Conservation (phyloP, 2,113 vertebrate genomes). For the Corydoras maculifer region DNA sequence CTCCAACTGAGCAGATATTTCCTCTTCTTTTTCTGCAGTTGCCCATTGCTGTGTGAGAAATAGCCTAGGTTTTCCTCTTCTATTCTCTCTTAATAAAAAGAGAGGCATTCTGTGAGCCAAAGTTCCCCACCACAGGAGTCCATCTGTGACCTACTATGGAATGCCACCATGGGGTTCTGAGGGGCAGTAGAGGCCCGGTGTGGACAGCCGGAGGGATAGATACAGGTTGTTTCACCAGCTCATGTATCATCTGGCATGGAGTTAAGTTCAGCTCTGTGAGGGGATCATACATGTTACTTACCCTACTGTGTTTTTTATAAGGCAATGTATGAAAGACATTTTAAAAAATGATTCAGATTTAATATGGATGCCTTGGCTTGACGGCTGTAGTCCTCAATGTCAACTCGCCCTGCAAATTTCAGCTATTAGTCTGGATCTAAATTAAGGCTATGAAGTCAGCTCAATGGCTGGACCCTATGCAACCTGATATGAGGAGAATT, state of each 20-base stretch:
- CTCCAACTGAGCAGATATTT: constrained; percentile 55
- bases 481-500: constrained; percentile 18
- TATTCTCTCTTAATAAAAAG: constrained; percentile 52
- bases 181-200: constrained; percentile 48
- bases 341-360: background rate
- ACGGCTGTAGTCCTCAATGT: background rate
- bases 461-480: background rate
- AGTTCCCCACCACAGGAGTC: constrained; percentile 46
- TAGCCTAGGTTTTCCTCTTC: constrained; percentile 50
- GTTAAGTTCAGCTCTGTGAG: no score
- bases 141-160: constrained; percentile 57
- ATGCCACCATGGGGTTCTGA: constrained; percentile 56
- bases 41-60: constrained; percentile 53
- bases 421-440: background rate
- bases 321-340: constrained; percentile 3
- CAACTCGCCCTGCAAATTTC: background rate
- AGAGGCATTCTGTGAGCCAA: constrained; percentile 52
- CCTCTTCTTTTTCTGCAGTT: constrained; percentile 43
- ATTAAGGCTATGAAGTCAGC: background rate
- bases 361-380: background rate
- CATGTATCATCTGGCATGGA: no score
- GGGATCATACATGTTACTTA: constrained; percentile 14
- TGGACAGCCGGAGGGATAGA: constrained; percentile 43
- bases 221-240: background rate
- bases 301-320: constrained; percentile 11